Base-by-base conservation (phyloP, 1,140 invertebrate species). In the Orchesella cincta region DNA sequence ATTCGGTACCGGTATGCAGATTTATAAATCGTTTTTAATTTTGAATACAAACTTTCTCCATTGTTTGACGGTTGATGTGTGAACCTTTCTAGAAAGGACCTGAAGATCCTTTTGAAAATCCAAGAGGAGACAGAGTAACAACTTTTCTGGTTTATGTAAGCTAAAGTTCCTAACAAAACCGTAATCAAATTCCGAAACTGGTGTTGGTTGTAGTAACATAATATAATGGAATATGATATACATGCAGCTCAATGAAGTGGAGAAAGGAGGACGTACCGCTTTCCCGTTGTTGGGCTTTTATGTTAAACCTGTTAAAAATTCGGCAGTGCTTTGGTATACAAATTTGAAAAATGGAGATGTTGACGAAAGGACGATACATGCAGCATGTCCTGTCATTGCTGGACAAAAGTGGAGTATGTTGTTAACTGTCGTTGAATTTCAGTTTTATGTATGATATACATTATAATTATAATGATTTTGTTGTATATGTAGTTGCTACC, bases 131-230 rank as follows among this genome's bases (percentile, higher is more conserved):
- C 34, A 51, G 80, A 35, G 73, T 81, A 0, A 77, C 76, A 5
- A 81, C 80, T 46, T 78, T 79, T 64, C 54, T 81, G 18, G 26
- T 77, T 31, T 81, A 81, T 28, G 78, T 81, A 54, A 77, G 80
- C 23, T 12, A 46, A 12, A 46, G 8, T 34, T n/a, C 1, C 8
- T 46, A 46, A 20, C 39, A 46, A 46, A 46, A 46, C 20, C 39
- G 39, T 46, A 46, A 12, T 8, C 39, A 46, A 12, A 12, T 46
- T 12, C 8, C 39, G 8, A 46, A 46, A 46, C 8, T 5, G 5
- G 39, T 5, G 18, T 46, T 46, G 20, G 20, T 46, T 46, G 8
- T 46, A 20, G 20, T 46, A 20, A 46, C 20, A 46, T 12, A 46
- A 12, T 12, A 8, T 20, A 46, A 46, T 46, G 39, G 20, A 20